These are phyloP conservation scores for Microtus ochrogaster DNA, from an alignment of 2,113 vertebrate genomes.

Conservation along the genomic window DNA sequence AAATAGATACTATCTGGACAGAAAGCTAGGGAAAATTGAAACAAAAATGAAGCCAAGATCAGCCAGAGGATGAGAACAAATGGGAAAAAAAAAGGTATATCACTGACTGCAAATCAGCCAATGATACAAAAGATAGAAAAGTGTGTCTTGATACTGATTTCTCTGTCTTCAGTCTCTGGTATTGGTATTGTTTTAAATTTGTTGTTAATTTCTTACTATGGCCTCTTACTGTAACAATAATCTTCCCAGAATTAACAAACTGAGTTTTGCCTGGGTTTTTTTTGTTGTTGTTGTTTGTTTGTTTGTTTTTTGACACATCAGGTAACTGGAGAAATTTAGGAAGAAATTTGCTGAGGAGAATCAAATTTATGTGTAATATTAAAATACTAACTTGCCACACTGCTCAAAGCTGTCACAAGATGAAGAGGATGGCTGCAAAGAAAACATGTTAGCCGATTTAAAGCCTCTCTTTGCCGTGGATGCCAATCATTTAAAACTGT, in stretches of 20 bases:
- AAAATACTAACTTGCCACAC: conserved; percentile 40
- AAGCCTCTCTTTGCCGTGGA: background rate
- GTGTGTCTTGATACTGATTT: background rate
- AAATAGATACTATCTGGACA: conserved; percentile 42
- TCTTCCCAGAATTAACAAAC: conserved; percentile 58
- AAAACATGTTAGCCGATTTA: conserved; percentile 31
- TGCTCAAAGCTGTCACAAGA: conserved; percentile 46
- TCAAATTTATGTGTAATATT: conserved; percentile 42
- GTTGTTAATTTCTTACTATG: background rate
- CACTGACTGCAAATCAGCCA: conserved; percentile 31
- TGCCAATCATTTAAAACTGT: background rate
- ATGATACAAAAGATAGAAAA: conserved; percentile 43
- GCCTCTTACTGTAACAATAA: background rate
- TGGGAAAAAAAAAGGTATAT: background rate
- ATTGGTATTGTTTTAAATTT: background rate
- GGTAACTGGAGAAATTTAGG: conserved; percentile 38
- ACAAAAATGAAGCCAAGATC: conserved; percentile 57
- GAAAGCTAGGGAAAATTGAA: conserved; percentile 47
- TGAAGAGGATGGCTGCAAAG: background rate
- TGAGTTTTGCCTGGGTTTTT: conserved; percentile 26
- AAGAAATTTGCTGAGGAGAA: conserved; percentile 33
- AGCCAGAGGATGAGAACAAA: background rate
- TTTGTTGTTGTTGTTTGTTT: too few species aligned
- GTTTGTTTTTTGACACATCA: conserved; percentile 1
- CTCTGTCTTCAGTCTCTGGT: background rate